phyloP scores from a whole-genome alignment of 2,888 invertebrate species.

The Antheraea yamamai region DNA sequence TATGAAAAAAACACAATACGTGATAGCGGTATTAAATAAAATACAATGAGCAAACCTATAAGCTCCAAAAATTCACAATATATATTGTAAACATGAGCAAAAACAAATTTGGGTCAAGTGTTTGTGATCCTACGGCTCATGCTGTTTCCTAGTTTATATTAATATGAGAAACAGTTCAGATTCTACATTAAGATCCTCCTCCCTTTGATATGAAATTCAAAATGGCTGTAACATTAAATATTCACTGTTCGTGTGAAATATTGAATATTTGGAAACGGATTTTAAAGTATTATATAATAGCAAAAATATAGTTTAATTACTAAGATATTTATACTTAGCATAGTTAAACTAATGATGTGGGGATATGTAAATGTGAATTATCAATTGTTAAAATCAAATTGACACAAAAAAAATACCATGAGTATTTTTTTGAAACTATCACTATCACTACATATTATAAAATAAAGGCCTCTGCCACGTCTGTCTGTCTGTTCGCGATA shows the following conservation, averaged over 20 bases:
- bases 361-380: too few species aligned
- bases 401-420: too few species aligned
- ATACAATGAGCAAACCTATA: not conserved
- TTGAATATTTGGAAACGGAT: not conserved
- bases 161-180: not conserved
- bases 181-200: not conserved
- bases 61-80: not conserved
- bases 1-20: not conserved
- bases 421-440: too few species aligned
- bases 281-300: not conserved
- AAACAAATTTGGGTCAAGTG: not conserved
- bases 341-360: not conserved
- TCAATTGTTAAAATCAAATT: too few species aligned
- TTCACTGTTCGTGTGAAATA: not conserved
- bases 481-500: too few species aligned
- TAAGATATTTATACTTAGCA: not conserved
- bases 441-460: too few species aligned
- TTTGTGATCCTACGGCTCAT: not conserved
- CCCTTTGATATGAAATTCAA: not conserved
- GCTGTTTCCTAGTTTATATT: not conserved
- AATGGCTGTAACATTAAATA: slow-evolving; percentile 1
- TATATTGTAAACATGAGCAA: not conserved
- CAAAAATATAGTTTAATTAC: not conserved
- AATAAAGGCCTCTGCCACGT: too few species aligned
- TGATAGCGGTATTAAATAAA: not conserved